Evolutionary conservation across 1,140 invertebrate genomes (phyloP).

Genomic region (Halictus rubicundus): DNA sequence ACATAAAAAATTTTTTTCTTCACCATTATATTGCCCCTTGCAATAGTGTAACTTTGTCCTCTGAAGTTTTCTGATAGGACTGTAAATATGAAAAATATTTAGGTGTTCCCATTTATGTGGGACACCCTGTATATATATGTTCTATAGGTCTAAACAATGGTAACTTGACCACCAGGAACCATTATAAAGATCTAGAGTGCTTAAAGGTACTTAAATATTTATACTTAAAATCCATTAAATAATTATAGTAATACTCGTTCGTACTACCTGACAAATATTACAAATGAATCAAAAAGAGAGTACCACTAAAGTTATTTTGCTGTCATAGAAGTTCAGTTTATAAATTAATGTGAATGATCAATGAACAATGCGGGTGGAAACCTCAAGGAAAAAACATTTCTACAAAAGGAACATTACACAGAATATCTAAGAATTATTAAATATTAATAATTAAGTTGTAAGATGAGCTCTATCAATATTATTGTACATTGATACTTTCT

Average conservation of each 20-base stretch:
- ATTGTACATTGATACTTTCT: no score
- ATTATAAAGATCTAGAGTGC: slow-evolving; percentile 68
- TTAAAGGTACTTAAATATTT: slow-evolving; percentile 11
- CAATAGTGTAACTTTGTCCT: no score
- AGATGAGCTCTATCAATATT: no score
- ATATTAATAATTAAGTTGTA: no score
- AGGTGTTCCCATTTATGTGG: no score
- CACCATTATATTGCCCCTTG: no score
- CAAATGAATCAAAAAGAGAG: slow-evolving; percentile 10
- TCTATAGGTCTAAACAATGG: slow-evolving; percentile 67
- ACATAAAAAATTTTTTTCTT: no score
- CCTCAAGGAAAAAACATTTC: slow-evolving; percentile 58
- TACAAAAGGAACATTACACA: slow-evolving; percentile 69
- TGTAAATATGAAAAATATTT: no score
- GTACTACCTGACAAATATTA: slow-evolving; percentile 8
- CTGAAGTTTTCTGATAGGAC: no score
- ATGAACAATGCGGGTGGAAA: slow-evolving; percentile 35
- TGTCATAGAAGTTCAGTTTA: slow-evolving; percentile 3
- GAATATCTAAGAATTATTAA: slow-evolving; percentile 48
- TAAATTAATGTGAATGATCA: slow-evolving; percentile 42
- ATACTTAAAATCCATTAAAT: slow-evolving; percentile 17
- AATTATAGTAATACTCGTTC: slow-evolving; percentile 35
- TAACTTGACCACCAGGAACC: slow-evolving; percentile 63
- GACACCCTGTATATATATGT: neutral
- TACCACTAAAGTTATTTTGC: no score